phyloP scores from a whole-genome alignment of 2,888 invertebrate genomes.

The Halictus ligatus region DNA sequence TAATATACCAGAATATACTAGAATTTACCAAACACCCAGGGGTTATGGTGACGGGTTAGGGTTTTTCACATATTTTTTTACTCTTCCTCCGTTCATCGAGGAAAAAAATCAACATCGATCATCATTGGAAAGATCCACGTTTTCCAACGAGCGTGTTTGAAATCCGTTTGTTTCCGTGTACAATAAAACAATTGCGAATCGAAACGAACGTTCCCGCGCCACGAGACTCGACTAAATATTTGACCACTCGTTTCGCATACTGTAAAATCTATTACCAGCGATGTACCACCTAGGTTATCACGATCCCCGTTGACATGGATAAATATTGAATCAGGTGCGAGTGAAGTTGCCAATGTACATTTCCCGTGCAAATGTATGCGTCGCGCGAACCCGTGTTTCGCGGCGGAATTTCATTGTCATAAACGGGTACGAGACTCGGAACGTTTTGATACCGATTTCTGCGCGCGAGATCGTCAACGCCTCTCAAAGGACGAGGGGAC shows the following conservation, averaged over 20 bases:
- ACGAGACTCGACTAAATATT: slow-evolving; percentile 5
- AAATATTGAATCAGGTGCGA: slow-evolving; percentile 21
- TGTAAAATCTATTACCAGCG: background rate
- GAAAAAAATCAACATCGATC: background rate
- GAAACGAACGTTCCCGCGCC: background rate
- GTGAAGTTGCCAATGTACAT: background rate
- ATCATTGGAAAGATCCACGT: background rate
- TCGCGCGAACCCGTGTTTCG: background rate
- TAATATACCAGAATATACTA: too few relatives aligned
- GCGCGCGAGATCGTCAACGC: background rate
- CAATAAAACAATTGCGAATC: background rate
- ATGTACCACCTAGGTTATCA: background rate
- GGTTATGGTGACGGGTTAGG: too few relatives aligned
- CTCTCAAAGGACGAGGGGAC: too few relatives aligned
- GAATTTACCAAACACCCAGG: too few relatives aligned
- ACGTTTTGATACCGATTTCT: background rate
- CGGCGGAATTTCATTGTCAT: background rate
- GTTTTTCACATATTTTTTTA: too few relatives aligned
- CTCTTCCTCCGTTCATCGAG: too few relatives aligned
- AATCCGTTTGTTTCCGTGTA: background rate
- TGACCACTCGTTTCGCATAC: background rate
- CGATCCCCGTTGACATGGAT: background rate
- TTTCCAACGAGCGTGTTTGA: background rate
- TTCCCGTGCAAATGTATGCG: background rate
- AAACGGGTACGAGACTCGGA: background rate